Base-by-base conservation (phyloP, 64 coral and sea anemone species). In the Montipora cactus region DNA sequence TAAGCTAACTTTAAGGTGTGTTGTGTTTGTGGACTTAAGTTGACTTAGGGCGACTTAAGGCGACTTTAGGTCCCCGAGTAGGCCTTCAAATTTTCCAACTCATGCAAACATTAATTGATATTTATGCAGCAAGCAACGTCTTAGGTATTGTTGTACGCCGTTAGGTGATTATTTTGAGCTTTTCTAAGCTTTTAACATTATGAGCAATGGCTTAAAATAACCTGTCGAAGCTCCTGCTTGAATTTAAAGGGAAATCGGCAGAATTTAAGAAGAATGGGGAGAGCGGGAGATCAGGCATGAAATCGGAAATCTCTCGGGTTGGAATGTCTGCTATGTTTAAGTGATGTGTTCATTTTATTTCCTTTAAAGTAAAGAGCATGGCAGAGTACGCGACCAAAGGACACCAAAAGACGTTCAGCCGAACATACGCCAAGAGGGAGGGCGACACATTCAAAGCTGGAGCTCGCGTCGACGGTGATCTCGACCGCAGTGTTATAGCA, bases 401-500 rank as follows among this genome's bases (percentile, higher is more conserved):
- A 57, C 7, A 57, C 7, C 64, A 67, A 67, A 67, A 8, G 64
- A 7, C 11, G 15, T 3, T 67, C 64, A 67, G 0, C 64, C 64
- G 64, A 67, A 15, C 64, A 67, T 67, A 67, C 64, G 64, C 15
- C 64, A 67, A 67, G 64, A 67, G 18, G 64, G 64, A 67, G 64
- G 11, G 14, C 11, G 64, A 67, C 64, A 67, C 64, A 67, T 67
- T 16, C 64, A 67, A 67, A 67, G 64, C 64, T 67, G 64, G 64
- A 67, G 64, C 64, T 67, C 64, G 64, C 64, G 64, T 67, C 64
- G 64, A 67, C 64, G 64, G 64, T 67, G 64, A 67, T 19, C 64
- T 67, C 13, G 18, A 67, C 64, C 64, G 64, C 64, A 67, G 64
- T 67, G 3, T 67, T 67, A 67, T 67, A 67, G 64, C 12, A 67